Conservation (phyloP, 2,888 invertebrate genomes). For the Gerosis bhagava region DNA sequence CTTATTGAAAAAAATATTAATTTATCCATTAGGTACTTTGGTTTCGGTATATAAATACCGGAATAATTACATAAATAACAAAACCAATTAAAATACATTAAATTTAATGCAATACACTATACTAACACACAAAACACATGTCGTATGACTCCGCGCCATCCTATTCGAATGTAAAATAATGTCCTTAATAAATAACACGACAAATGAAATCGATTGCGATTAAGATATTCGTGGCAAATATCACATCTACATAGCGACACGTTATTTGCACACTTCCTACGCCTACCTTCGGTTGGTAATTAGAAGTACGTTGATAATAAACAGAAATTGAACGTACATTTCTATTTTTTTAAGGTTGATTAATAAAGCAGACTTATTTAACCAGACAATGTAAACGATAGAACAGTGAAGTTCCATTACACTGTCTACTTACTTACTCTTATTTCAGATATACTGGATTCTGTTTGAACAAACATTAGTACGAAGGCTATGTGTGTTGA, state of each 20-base stretch:
- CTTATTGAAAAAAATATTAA: too few relatives aligned
- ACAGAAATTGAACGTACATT: slow-evolving; percentile 28
- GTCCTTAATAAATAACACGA: slow-evolving; percentile 4
- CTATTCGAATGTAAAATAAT: neutral
- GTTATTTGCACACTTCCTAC: slow-evolving; percentile 20
- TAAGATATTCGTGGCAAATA: slow-evolving; percentile 6
- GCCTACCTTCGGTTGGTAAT: slow-evolving; percentile 9
- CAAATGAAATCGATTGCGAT: slow-evolving; percentile 9
- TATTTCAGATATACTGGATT: slow-evolving; percentile 35
- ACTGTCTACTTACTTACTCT: slow-evolving; percentile 30
- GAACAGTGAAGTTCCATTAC: slow-evolving; percentile 37
- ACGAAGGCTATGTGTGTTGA: slow-evolving; percentile 36
- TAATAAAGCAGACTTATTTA: slow-evolving; percentile 6
- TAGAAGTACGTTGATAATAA: slow-evolving; percentile 19
- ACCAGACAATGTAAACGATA: slow-evolving; percentile 29
- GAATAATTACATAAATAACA: slow-evolving; percentile 2
- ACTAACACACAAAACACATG: slow-evolving; percentile 2
- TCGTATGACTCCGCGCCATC: too few relatives aligned
- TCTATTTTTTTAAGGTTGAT: slow-evolving; percentile 17
- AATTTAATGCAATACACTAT: neutral
- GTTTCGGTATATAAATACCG: too few relatives aligned
- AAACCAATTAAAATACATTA: neutral
- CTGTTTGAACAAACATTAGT: slow-evolving; percentile 45
- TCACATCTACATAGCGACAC: slow-evolving; percentile 22
- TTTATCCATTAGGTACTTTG: too few relatives aligned